phyloP scores from a whole-genome alignment of 2,888 invertebrate genomes.

The Eupithecia insigniata region DNA sequence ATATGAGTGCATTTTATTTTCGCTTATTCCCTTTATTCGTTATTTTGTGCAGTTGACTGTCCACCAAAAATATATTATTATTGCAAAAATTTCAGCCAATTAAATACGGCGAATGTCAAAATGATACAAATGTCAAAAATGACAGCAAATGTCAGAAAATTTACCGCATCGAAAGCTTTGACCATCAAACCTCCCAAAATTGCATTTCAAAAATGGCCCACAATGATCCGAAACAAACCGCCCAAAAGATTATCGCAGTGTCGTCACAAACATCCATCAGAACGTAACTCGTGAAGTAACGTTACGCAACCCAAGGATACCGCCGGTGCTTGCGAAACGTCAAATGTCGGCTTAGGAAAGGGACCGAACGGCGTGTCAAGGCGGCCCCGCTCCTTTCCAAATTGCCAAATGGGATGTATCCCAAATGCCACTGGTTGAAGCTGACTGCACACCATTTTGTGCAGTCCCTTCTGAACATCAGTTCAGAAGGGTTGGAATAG shows the following conservation, averaged over 20 bases:
- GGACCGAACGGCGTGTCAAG: slow-evolving; percentile 71
- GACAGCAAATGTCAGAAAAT: too few relatives aligned
- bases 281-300: slow-evolving; percentile 38
- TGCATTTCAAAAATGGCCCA: neutral
- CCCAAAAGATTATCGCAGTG: slow-evolving; percentile 1
- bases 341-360: slow-evolving; percentile 78
- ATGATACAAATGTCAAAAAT: too few relatives aligned
- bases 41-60: too few relatives aligned
- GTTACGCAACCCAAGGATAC: slow-evolving; percentile 51
- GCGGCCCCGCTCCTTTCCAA: slow-evolving; percentile 67
- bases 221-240: neutral
- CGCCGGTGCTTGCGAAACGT: slow-evolving; percentile 55
- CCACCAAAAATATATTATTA: too few relatives aligned
- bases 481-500: too few relatives aligned
- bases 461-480: neutral
- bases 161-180: neutral
- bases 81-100: too few relatives aligned
- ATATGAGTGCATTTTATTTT: too few relatives aligned
- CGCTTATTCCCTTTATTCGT: too few relatives aligned
- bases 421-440: slow-evolving; percentile 28
- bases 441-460: neutral
- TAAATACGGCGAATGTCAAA: too few relatives aligned
- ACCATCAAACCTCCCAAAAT: neutral
- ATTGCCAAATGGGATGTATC: slow-evolving; percentile 65
- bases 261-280: slow-evolving; percentile 15